A percentile compares a stretch with the other conserved stretches of the same genome.
These are phyloP conservation scores for Drosophila tani DNA, from an alignment of 1,140 invertebrate species.

Conservation along the genomic window DNA sequence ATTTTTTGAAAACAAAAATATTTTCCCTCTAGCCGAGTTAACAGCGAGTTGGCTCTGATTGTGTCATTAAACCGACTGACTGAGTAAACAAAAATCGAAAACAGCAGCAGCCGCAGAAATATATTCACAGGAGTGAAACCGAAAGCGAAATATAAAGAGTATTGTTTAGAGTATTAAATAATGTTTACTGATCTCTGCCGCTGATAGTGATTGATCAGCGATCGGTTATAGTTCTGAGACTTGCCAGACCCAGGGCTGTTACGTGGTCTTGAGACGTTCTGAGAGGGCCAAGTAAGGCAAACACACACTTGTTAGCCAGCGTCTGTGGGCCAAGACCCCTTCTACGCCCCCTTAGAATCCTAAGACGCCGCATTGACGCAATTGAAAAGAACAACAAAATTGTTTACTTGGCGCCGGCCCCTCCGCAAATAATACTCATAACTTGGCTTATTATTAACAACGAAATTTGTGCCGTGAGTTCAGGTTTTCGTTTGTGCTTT, in stretches of 20 bases:
- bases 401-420: slow-evolving; percentile 33
- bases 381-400: slow-evolving; percentile 68
- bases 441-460: slow-evolving; percentile 34
- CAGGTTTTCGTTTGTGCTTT: slow-evolving; percentile 4
- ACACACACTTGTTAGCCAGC: slow-evolving; percentile 39
- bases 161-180: slow-evolving; percentile 26
- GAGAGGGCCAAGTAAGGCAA: slow-evolving; percentile 38
- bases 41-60: slow-evolving; percentile 11
- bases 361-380: slow-evolving; percentile 64
- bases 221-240: not conserved
- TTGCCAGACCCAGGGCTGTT: slow-evolving; percentile 23
- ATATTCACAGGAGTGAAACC: slow-evolving; percentile 48
- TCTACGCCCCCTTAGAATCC: slow-evolving; percentile 6
- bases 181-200: slow-evolving; percentile 32
- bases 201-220: slow-evolving; percentile 37
- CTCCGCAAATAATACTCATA: slow-evolving; percentile 42
- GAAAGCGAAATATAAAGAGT: slow-evolving; percentile 50
- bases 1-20: slow-evolving; percentile 37
- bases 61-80: slow-evolving; percentile 58
- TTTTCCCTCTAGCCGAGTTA: slow-evolving; percentile 6
- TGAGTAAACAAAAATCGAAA: slow-evolving; percentile 28
- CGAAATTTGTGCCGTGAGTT: slow-evolving; percentile 17
- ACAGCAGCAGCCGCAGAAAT: slow-evolving; percentile 9
- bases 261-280: slow-evolving; percentile 1
- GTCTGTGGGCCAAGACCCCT: slow-evolving; percentile 14